A percentile compares a stretch with the other conserved stretches of the same genome.
These are phyloP conservation scores for Fragum whitleyi DNA, from an alignment of 2,888 invertebrate genomes.

Conservation along the genomic window DNA sequence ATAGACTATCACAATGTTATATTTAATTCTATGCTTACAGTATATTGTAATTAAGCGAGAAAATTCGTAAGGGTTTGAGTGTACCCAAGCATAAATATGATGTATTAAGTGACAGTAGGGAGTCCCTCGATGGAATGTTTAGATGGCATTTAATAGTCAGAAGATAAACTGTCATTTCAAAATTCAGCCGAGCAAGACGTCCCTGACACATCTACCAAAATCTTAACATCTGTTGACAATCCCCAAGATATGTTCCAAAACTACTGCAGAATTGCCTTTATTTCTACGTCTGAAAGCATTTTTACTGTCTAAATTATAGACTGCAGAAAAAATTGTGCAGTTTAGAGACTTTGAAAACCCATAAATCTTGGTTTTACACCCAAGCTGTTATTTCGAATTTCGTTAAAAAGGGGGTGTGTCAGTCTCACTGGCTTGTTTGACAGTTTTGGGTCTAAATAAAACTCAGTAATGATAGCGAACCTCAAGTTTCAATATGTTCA, in stretches of 20 bases:
- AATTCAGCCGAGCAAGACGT: constrained; percentile 14
- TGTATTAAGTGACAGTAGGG: constrained; percentile 30
- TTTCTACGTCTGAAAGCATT: neutral
- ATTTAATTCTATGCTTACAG: no score
- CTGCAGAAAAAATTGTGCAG: constrained; percentile 24
- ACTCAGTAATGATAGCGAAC: constrained; percentile 29
- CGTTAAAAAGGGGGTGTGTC: constrained; percentile 45
- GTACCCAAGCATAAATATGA: constrained; percentile 22
- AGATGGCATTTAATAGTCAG: constrained; percentile 25
- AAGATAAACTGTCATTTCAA: constrained; percentile 27
- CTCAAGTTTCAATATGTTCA: constrained; percentile 28
- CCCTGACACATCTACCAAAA: constrained; percentile 13
- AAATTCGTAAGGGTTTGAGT: neutral
- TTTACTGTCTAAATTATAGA: constrained; percentile 6
- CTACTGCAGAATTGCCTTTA: neutral
- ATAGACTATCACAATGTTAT: no score
- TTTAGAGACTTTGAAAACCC: constrained; percentile 19
- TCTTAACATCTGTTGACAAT: constrained; percentile 21
- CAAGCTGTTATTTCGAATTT: constrained; percentile 24
- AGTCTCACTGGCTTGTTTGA: constrained; percentile 28
- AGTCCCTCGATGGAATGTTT: constrained; percentile 22
- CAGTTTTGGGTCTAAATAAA: constrained; percentile 36
- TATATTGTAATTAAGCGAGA: no score
- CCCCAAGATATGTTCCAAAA: neutral
- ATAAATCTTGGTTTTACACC: constrained; percentile 16